Percentiles rank a stretch among this genome's conserved stretches.
These are phyloP conservation scores for Acanthosepion esculentum DNA, from an alignment of 2,888 invertebrate genomes.

Conservation along the genomic window DNA sequence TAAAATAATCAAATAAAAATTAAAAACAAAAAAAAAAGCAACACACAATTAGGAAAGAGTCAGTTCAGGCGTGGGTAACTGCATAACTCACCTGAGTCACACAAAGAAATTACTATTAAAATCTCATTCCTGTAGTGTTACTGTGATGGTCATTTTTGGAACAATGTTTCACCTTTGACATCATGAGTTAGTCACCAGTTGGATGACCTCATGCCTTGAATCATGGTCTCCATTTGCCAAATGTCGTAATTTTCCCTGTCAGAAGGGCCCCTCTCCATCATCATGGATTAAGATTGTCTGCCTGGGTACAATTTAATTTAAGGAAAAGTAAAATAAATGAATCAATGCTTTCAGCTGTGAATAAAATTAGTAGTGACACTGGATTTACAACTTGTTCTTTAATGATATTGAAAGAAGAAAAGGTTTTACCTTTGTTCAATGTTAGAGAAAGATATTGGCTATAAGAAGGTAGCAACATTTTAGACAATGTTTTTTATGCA, in stretches of 20 bases:
- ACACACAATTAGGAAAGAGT: background rate
- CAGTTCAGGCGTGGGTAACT: conserved; percentile 11
- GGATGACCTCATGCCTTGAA: conserved; percentile 13
- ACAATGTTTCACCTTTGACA: conserved; percentile 33
- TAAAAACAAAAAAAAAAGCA: background rate
- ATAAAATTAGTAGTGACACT: background rate
- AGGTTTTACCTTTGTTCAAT: too few species aligned
- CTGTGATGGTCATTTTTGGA: conserved; percentile 33
- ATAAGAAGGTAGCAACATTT: too few species aligned
- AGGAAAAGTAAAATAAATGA: background rate
- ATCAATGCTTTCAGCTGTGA: background rate
- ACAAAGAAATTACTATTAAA: background rate
- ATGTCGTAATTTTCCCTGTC: background rate
- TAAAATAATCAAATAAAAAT: conserved; percentile 15
- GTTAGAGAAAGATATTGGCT: too few species aligned
- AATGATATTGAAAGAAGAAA: background rate
- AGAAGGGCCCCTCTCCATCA: background rate
- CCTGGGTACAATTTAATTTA: background rate
- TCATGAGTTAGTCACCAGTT: background rate
- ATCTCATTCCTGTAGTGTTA: conserved; percentile 21
- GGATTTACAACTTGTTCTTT: background rate
- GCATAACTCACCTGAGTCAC: background rate
- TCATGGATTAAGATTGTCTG: background rate
- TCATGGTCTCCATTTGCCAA: background rate
- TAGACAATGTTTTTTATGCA: too few species aligned